A percentile compares a stretch with the other conserved stretches of the same genome.
These are phyloP conservation scores for Pristionchus exspectatus DNA, from an alignment of 2,888 invertebrate species.

Conservation along the genomic window DNA sequence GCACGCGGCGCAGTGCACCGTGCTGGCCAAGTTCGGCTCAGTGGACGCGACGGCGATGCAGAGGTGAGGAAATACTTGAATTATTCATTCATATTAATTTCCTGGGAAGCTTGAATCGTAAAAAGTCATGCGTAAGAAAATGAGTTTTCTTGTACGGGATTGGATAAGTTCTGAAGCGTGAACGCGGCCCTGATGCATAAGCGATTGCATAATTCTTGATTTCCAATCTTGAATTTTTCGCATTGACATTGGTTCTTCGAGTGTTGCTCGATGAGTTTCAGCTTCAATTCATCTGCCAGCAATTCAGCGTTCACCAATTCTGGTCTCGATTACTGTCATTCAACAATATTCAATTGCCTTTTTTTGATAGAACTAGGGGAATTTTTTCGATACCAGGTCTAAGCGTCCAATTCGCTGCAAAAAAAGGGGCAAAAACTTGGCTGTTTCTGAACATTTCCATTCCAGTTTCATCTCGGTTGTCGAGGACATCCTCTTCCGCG, in stretches of 20 bases:
- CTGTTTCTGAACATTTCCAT: not conserved
- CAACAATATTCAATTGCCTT: too few relatives aligned
- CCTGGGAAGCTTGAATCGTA: not conserved
- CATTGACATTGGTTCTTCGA: too few relatives aligned
- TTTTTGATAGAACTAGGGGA: too few relatives aligned
- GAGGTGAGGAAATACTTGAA: constrained; percentile 76
- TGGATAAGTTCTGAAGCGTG: not conserved
- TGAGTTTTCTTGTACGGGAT: too few relatives aligned
- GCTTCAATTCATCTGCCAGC: too few relatives aligned
- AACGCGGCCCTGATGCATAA: not conserved
- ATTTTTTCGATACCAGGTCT: too few relatives aligned
- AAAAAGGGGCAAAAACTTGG: too few relatives aligned
- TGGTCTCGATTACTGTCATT: too few relatives aligned
- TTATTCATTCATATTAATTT: not conserved
- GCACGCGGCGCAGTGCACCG: constrained; percentile 96
- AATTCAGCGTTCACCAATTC: too few relatives aligned
- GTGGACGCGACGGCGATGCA: constrained; percentile 92
- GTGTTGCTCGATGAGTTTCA: too few relatives aligned
- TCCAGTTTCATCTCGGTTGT: constrained; percentile 82
- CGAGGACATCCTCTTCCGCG: constrained; percentile 92
- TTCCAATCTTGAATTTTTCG: too few relatives aligned
- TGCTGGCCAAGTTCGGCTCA: constrained; percentile 95
- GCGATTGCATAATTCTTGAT: too few relatives aligned
- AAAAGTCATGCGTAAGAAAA: constrained; percentile 89
- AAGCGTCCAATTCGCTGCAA: not conserved